Conservation (phyloP, 2,113 vertebrate species). For the Pollachius pollachius region DNA sequence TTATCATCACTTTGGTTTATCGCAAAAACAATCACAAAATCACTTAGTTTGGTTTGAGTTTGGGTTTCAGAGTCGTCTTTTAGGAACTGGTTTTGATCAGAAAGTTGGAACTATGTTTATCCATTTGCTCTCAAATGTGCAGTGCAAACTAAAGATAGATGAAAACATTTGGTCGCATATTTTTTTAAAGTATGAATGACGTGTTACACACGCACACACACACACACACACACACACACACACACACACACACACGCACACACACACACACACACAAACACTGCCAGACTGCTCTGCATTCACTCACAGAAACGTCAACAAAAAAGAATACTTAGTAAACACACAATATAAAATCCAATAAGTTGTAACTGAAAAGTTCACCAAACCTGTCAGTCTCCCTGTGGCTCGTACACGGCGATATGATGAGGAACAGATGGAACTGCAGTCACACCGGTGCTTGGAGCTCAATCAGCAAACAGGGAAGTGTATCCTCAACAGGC, state of each 20-base stretch:
- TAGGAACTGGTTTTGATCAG: constrained; percentile 83
- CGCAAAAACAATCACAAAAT: constrained; percentile 37
- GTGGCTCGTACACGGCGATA: constrained; percentile 77
- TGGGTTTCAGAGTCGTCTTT: constrained; percentile 65
- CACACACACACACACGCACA: background rate
- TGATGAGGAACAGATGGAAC: constrained; percentile 90
- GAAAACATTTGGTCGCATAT: no score
- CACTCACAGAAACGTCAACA: constrained; percentile 12
- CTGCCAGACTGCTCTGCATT: background rate
- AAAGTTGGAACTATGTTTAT: constrained; percentile 75
- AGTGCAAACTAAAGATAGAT: constrained; percentile 83
- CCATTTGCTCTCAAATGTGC: constrained; percentile 87
- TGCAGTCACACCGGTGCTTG: constrained; percentile 78
- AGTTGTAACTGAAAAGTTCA: constrained; percentile 68
- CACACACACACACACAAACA: background rate
- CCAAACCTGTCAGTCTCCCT: constrained; percentile 75
- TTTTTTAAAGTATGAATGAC: no score
- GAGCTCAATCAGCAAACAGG: constrained; percentile 87
- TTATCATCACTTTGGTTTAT: constrained; percentile 24
- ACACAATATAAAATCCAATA: constrained; percentile 69
- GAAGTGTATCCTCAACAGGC: constrained; percentile 81
- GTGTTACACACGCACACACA: no score
- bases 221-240: no score
- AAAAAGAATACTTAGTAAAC: constrained; percentile 36
- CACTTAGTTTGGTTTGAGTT: constrained; percentile 32